phyloP scores from a whole-genome alignment of 2,797 vertebrate genomes.

The Chloroceryle inda region DNA sequence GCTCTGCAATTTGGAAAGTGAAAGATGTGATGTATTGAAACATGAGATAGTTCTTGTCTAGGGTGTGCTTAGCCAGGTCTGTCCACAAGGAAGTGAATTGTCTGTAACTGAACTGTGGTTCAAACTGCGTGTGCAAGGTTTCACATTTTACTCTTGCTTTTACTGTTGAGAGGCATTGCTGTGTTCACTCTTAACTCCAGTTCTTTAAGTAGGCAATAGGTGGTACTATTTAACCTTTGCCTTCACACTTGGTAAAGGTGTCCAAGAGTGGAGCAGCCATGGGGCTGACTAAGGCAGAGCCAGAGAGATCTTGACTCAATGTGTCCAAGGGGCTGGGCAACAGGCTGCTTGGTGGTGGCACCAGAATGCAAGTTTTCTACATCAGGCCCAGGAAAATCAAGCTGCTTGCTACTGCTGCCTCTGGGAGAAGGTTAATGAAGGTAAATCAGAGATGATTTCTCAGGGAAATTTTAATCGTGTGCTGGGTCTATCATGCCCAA shows the following conservation, averaged over 20 bases:
- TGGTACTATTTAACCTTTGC: not conserved
- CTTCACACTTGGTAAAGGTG: not conserved
- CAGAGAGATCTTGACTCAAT: not conserved
- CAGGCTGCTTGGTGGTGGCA: not conserved
- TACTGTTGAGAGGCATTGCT: not conserved
- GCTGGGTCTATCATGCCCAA: too few relatives aligned
- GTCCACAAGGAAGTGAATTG: not conserved
- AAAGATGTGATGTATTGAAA: not conserved
- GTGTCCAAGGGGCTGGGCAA: fast-evolving
- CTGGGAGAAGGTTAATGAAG: not conserved
- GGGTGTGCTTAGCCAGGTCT: not conserved
- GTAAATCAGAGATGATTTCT: not conserved
- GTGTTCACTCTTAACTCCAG: not conserved
- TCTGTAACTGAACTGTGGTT: not conserved
- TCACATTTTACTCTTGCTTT: not conserved
- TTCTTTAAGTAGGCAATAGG: not conserved
- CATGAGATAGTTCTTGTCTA: not conserved
- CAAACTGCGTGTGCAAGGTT: fast-evolving
- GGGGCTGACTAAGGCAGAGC: not conserved
- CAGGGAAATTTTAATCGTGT: not conserved
- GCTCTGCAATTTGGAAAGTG: not conserved
- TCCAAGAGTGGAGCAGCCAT: fast-evolving
- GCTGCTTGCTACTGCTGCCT: not conserved
- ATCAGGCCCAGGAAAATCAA: not conserved
- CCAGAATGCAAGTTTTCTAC: not conserved